Base-by-base conservation (phyloP, 2,888 invertebrate species). In the Acanthosoma haemorrhoidale region DNA sequence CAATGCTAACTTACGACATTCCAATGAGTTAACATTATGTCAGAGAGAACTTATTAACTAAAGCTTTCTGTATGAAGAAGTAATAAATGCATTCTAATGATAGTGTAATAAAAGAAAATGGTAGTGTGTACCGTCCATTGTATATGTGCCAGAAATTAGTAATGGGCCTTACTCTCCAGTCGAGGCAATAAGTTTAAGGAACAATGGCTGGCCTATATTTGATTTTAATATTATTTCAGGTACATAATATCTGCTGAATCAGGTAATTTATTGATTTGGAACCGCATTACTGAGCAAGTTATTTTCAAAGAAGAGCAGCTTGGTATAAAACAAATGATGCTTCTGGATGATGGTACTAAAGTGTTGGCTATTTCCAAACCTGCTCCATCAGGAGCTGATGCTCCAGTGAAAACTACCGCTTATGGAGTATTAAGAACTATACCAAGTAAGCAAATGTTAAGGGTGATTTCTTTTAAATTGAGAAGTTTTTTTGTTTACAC, bases 221-320 rank as follows among this genome's bases (percentile, higher is more conserved):
- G 8, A 16, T 32, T 59, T n/a, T 13, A 32, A 16, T 32, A 59
- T n/a, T 11, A 9, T 74, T 72, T 21, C 73, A 85, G 86, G 68
- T 86, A 89, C 76, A 92, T 96, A 0, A 85, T 95, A 13, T 93
- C 95, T 0, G 91, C 94, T 0, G 97, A 97, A 78, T 94, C 95
- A 0, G 95, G 95, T 0, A 91, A 93, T 78, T 85, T 96, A 36
- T 82, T 96, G 0, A 86, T 96, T 72, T 96, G 96, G 96, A 90
- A 94, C 77, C 81, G 89, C 71, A 81, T 88, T 70, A 85, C 88
- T 1, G 86, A 89, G 73, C 77, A 80, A 67, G 77, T 77, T 0
- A 80, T 91, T 61, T 91, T 87, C 78, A 91, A 92, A 80, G 90
- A 92, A 76, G 90, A 91, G 77, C 94, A 95, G 78, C 88, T 86